Conservation (phyloP, 2,113 vertebrate genomes). For the Neogobius melanostomus region DNA sequence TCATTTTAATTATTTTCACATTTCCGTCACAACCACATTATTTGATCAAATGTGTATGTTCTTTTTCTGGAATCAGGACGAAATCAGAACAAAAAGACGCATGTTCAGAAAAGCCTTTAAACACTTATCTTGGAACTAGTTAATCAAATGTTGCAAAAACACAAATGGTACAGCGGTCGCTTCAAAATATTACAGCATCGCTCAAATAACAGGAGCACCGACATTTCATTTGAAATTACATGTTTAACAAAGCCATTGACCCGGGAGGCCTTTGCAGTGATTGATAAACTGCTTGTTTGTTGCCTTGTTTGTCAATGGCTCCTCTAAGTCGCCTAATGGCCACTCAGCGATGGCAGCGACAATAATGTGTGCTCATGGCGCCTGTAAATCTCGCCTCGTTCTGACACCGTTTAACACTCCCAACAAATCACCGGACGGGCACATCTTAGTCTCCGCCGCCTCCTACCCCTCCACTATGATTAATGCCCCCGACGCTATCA, state of each 20-base stretch:
- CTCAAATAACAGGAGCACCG: background rate
- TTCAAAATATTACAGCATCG: background rate
- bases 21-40: too few species aligned
- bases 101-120: too few species aligned
- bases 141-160: background rate
- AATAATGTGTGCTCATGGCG: conserved; percentile 46
- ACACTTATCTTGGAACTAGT: too few species aligned
- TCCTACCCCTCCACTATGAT: conserved; percentile 42
- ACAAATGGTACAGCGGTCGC: background rate
- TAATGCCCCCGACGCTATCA: conserved; percentile 46
- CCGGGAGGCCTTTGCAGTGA: conserved; percentile 11
- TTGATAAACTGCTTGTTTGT: conserved; percentile 21
- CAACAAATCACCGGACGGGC: conserved; percentile 59
- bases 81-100: too few species aligned
- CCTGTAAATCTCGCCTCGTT: conserved; percentile 55
- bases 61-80: too few species aligned
- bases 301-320: conserved; percentile 41
- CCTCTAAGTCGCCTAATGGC: conserved; percentile 51
- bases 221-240: background rate
- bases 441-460: conserved; percentile 45
- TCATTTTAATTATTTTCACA: too few species aligned
- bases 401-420: conserved; percentile 49
- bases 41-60: too few species aligned
- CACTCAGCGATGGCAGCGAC: conserved; percentile 55
- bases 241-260: conserved; percentile 3